phyloP scores from a whole-genome alignment of 30 jellyfish, hydroid and myxozoan species.

The Nemopilema nomurai region DNA sequence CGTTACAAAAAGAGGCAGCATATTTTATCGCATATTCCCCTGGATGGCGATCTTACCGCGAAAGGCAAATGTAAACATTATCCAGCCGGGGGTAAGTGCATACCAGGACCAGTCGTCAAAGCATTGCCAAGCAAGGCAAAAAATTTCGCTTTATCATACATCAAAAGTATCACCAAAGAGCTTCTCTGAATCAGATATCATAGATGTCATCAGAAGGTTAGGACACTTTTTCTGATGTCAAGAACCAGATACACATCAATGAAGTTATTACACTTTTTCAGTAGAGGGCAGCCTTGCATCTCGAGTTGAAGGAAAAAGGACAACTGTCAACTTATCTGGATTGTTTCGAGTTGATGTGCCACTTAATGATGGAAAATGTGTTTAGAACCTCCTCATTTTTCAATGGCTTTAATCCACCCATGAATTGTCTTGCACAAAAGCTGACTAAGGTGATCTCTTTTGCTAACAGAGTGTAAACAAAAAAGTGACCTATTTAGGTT shows the following conservation, averaged over 20 bases:
- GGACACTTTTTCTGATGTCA: background rate
- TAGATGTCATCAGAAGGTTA: background rate
- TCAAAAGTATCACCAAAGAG: background rate
- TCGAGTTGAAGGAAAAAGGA: background rate
- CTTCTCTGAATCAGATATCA: background rate
- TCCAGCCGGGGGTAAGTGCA: slow-evolving; percentile 46
- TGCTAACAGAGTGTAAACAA: too few species aligned
- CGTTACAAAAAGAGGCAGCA: slow-evolving; percentile 38
- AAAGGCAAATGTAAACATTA: slow-evolving; percentile 47
- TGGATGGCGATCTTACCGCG: slow-evolving; percentile 55
- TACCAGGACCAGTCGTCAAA: background rate
- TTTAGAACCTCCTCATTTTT: too few species aligned
- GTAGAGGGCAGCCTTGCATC: background rate
- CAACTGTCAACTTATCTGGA: background rate
- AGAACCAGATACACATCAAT: background rate
- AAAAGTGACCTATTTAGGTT: too few species aligned
- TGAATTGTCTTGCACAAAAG: too few species aligned
- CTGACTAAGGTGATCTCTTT: too few species aligned
- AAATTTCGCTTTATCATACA: background rate
- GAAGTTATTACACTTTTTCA: background rate
- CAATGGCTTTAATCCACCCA: background rate
- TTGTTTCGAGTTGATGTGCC: too few species aligned
- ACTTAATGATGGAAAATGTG: too few species aligned
- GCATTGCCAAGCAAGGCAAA: background rate
- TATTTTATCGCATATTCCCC: slow-evolving; percentile 24